Conservation (phyloP, 92 coral and sea anemone species). For the Epizoanthus stellaris region DNA sequence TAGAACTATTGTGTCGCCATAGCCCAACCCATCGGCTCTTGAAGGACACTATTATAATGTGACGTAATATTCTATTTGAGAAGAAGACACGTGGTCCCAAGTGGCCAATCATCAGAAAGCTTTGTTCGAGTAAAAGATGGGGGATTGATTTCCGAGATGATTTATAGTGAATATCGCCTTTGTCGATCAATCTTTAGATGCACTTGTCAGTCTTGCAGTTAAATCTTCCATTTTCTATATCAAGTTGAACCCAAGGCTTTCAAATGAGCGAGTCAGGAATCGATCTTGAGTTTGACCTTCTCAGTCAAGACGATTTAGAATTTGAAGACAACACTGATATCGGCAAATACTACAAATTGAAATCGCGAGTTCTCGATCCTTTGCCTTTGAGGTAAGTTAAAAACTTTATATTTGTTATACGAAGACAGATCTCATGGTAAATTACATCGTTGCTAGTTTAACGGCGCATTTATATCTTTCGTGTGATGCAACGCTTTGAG, state of each 20-base stretch:
- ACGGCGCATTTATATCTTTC: background rate
- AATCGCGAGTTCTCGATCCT: constrained; percentile 79
- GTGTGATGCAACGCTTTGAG: background rate
- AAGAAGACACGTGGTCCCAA: constrained; percentile 68
- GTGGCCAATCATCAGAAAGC: constrained; percentile 63
- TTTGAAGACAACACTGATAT: constrained; percentile 61
- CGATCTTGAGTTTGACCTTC: constrained; percentile 98
- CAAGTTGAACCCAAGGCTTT: constrained; percentile 64
- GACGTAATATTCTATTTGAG: constrained; percentile 77
- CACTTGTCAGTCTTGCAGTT: constrained; percentile 16
- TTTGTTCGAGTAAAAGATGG: constrained; percentile 55
- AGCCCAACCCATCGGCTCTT: background rate
- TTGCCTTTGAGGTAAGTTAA: constrained; percentile 64
- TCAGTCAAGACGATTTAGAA: constrained; percentile 75
- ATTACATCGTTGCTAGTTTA: background rate
- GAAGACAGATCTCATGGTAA: background rate
- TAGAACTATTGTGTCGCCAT: background rate
- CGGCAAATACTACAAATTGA: constrained; percentile 74
- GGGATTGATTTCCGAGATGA: constrained; percentile 52
- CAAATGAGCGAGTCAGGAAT: constrained; percentile 99
- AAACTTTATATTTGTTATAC: background rate
- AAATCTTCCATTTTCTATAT: constrained; percentile 16
- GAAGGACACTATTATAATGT: constrained; percentile 23
- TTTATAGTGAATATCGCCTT: constrained; percentile 7
- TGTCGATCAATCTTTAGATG: background rate